Base-by-base conservation (phyloP, 2,888 invertebrate genomes). In the Cosmia trapezina region DNA sequence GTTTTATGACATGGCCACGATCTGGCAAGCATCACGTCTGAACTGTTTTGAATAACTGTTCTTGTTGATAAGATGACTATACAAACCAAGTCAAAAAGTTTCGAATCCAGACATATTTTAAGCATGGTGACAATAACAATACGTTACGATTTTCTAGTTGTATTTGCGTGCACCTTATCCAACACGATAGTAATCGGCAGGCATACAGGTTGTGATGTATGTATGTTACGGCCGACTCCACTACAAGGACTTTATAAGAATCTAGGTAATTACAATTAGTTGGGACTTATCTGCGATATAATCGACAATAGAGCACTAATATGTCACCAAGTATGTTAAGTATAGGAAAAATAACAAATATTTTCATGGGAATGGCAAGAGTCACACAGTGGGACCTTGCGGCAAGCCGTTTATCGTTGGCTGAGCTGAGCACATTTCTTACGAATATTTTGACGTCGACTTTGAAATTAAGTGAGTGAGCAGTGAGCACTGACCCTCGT, bases 281-380 rank as follows among this genome's bases (percentile, higher is more conserved):
- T 76, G 76, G 19, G 53, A 77, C 70, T 73, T 70, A 72, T 19
- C 63, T 61, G 63, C 67, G 74, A 75, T 70, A 85, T 73, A 76
- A 87, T 86, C 84, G 81, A 88, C 88, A 89, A 89, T 88, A 72
- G 87, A 79, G 69, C 63, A 65, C 75, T 74, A 79, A 79, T 85
- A 81, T 82, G 82, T 73, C 74, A 78, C 69, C 64, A 71, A 73
- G 70, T 76, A 84, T 84, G 82, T 79, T 28, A 28, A 28, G 28
- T 72, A 71, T 71, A 66, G 80, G 83, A 88, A 86, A 87, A 87
- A 87, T 73, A 37, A 49, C 60, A 84, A 81, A 75, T 85, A 87
- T 89, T 86, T 89, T 83, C 86, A 88, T 89, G 89, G 85, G 89
- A 89, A 89, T 73, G 78, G 80, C 60, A 81, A 80, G 72, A 83